Base-by-base conservation (phyloP, 2,797 vertebrate genomes). In the Austrolebias charrua region DNA sequence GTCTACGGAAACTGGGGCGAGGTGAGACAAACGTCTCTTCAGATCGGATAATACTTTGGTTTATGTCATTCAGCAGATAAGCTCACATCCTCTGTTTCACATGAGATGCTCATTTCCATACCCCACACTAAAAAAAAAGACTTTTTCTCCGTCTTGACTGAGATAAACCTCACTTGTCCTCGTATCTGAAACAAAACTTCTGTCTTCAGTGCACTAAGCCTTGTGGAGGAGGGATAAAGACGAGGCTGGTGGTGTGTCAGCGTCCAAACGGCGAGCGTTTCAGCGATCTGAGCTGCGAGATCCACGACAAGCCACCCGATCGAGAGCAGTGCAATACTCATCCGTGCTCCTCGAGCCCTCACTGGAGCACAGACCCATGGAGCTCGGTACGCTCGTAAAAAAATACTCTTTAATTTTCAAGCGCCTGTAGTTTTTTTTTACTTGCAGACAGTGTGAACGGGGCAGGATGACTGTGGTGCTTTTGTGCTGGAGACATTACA, bases 281-380 rank as follows among this genome's bases (percentile, higher is more conserved):
- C 90, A 96, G 94, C 6, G 97, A 98, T 83, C 91, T 98, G 91
- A 99, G 96, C 94, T 99, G 97, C 71, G 96, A 99, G 91, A 94
- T 99, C 86, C 95, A 98, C 8, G 96, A 99, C 87, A 98, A 97
- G 86, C 98, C 98, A 11, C 95, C 95, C 1, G 96, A 99, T 89
- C 95, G 93, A 28, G 96, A 99, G 91, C 96, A 95, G 92, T 99
- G 98, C 93, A 97, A 96, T 90, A 94, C 92, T 78, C 96, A 95
- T 55, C 90, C 93, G 66, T 99, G 98, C 90, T 93, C 94, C 55
- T 92, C 91, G 78, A 95, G 93, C 76, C 92, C 94, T 45, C 92
- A 93, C 64, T 98, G 97, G 98, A 97, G 91, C 81, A 86, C 94
- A 85, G 95, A 96, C 89, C 95, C 95, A 85, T 99, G 97, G 97